phyloP scores from a whole-genome alignment of 2,888 invertebrate species.

The Napeogenes inachia region DNA sequence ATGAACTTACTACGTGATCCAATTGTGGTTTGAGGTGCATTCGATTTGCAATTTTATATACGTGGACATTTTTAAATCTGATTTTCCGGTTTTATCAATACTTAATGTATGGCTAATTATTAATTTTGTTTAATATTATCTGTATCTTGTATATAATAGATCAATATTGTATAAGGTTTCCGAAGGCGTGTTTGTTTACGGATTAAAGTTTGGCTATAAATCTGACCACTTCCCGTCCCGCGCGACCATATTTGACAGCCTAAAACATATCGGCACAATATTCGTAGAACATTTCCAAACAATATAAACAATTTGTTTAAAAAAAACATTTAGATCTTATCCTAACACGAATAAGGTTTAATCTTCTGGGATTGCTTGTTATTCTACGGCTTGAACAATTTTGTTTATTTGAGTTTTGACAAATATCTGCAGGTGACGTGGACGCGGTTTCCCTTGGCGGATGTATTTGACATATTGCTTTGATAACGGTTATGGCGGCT shows the following conservation, averaged over 20 bases:
- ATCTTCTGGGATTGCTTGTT: conserved; percentile 25
- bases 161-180: conserved; percentile 8
- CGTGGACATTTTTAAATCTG: conserved; percentile 38
- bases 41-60: conserved; percentile 43
- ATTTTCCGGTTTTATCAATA: no score
- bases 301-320: conserved; percentile 7
- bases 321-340: conserved; percentile 14
- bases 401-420: conserved; percentile 66
- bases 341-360: conserved; percentile 33
- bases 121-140: no score
- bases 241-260: conserved; percentile 55
- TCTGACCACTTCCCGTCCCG: conserved; percentile 48
- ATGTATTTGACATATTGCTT: conserved; percentile 72
- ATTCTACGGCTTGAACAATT: conserved; percentile 32
- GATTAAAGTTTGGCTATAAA: conserved; percentile 64
- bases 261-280: conserved; percentile 65
- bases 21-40: conserved; percentile 74
- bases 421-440: conserved; percentile 75
- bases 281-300: conserved; percentile 40
- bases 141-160: no score
- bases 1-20: conserved; percentile 76
- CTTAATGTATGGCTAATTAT: no score
- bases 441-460: conserved; percentile 60
- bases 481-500: conserved; percentile 53
- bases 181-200: conserved; percentile 27